phyloP scores from a whole-genome alignment of 2,888 invertebrate species.

The Mellilla xanthometata region DNA sequence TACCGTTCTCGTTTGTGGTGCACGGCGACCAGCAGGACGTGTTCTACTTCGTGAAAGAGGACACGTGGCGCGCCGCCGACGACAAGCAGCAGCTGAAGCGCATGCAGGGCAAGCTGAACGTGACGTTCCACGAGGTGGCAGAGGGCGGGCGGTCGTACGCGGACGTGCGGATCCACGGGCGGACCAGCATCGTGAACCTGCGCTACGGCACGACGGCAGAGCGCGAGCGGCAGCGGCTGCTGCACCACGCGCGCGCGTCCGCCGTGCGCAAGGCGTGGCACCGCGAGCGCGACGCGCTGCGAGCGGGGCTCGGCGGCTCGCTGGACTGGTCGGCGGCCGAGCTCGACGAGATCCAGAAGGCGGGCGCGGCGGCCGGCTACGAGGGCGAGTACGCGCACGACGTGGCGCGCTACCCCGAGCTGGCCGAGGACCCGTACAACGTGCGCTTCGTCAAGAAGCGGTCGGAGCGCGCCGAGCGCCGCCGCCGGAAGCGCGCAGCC shows the following conservation, averaged over 20 bases:
- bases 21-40: constrained; percentile 95
- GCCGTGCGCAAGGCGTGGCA: constrained; percentile 97
- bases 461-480: constrained; percentile 86
- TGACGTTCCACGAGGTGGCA: constrained; percentile 93
- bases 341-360: constrained; percentile 93
- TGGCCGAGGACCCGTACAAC: constrained; percentile 98
- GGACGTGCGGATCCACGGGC: constrained; percentile 95
- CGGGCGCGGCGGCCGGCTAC: constrained; percentile 92
- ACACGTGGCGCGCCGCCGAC: constrained; percentile 93
- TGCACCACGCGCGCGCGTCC: constrained; percentile 94
- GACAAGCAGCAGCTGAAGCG: constrained; percentile 94
- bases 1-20: constrained; percentile 94
- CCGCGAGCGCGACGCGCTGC: constrained; percentile 92
- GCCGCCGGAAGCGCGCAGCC: constrained; percentile 86
- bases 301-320: constrained; percentile 88
- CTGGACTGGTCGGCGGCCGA: constrained; percentile 95
- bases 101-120: constrained; percentile 94
- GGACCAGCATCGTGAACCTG: constrained; percentile 94
- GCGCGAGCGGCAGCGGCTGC: constrained; percentile 92
- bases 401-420: constrained; percentile 93
- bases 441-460: constrained; percentile 94
- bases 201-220: constrained; percentile 97
- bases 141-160: constrained; percentile 90
- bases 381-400: constrained; percentile 96
- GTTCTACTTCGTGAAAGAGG: constrained; percentile 96